These are phyloP conservation scores for Heliconius eleuchia DNA, from an alignment of 1,140 invertebrate species.

Conservation along the genomic window DNA sequence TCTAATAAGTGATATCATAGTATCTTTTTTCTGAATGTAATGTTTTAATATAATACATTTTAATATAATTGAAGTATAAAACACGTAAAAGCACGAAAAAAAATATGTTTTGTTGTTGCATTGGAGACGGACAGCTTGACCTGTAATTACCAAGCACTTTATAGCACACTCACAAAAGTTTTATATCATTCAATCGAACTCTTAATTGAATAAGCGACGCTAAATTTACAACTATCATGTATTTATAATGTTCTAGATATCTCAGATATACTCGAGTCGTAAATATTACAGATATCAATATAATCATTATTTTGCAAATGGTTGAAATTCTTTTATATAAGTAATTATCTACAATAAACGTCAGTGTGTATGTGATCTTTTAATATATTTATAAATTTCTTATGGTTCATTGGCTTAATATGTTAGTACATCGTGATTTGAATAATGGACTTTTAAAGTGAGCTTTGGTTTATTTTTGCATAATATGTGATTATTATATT, in stretches of 20 bases:
- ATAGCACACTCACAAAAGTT: constrained; percentile 72
- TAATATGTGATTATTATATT: background rate
- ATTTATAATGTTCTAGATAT: constrained; percentile 65
- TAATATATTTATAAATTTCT: background rate
- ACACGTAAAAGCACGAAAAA: background rate
- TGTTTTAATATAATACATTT: background rate
- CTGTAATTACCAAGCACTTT: constrained; percentile 73
- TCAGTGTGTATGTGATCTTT: background rate
- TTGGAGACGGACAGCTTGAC: constrained; percentile 45
- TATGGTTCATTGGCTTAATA: background rate
- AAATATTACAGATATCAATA: constrained; percentile 23
- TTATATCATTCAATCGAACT: constrained; percentile 76
- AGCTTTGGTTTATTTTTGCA: too few species aligned
- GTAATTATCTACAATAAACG: constrained; percentile 1
- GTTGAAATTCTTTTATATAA: background rate
- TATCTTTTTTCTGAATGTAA: background rate
- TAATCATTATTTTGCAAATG: constrained; percentile 17
- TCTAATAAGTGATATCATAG: too few species aligned
- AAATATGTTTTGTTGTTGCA: constrained; percentile 4
- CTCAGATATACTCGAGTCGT: constrained; percentile 43
- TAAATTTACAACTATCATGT: constrained; percentile 75
- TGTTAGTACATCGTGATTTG: background rate
- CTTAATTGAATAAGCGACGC: constrained; percentile 77
- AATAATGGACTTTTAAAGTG: background rate
- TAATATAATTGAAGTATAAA: background rate